phyloP scores from a whole-genome alignment of 1,140 invertebrate genomes.

The Tetragonula clypearis region DNA sequence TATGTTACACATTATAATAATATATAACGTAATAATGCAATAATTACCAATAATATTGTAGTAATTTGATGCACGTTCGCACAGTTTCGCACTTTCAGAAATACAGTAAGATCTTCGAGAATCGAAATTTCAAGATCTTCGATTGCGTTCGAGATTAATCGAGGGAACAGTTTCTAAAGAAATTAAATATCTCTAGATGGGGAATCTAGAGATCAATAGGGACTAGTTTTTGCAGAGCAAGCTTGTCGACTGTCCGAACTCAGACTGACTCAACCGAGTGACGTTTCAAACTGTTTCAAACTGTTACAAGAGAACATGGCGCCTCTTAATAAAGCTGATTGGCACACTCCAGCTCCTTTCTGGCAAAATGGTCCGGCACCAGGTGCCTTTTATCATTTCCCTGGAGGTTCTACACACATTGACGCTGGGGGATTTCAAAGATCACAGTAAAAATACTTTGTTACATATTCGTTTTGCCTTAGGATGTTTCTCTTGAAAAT shows the following conservation, averaged over 20 bases:
- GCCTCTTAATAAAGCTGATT: conserved; percentile 59
- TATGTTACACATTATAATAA: neutral
- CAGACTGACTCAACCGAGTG: neutral
- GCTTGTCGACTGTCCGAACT: neutral
- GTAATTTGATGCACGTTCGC: neutral
- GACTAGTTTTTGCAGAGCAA: neutral
- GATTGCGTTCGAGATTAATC: neutral
- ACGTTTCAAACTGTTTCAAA: conserved; percentile 46
- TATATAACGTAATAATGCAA: neutral
- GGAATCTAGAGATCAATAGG: neutral
- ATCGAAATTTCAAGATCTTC: neutral
- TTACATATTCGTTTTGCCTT: neutral
- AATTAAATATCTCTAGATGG: neutral
- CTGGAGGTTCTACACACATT: conserved; percentile 76
- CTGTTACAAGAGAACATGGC: conserved; percentile 70
- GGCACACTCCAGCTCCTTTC: conserved; percentile 78
- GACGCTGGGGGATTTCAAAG: conserved; percentile 79
- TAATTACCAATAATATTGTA: neutral
- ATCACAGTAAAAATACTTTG: conserved; percentile 83
- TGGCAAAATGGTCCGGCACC: conserved; percentile 89
- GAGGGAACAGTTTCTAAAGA: neutral
- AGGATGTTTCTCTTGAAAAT: conserved; percentile 20
- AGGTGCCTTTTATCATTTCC: conserved; percentile 88
- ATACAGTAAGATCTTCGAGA: neutral
- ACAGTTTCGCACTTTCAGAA: neutral